Evolutionary conservation across 2,888 invertebrate species (phyloP).

Genomic region (Cyclophora albipunctata): DNA sequence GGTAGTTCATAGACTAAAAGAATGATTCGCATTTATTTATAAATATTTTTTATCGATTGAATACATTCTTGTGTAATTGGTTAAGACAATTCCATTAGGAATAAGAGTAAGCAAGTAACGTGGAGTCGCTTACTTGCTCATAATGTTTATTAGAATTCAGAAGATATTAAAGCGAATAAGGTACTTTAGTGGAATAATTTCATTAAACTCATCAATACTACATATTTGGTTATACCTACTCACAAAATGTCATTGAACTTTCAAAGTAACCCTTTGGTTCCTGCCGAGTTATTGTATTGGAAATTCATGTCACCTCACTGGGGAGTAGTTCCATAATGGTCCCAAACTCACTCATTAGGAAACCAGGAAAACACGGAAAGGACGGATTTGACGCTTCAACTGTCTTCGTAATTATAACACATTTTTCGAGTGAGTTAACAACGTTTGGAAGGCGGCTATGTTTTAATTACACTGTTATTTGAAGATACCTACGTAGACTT

Average conservation of each 20-base stretch:
- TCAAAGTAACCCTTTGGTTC: slow-evolving; percentile 21
- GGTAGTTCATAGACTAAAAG: too few relatives aligned
- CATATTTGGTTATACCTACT: slow-evolving; percentile 7
- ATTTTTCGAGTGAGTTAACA: slow-evolving; percentile 36
- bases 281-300: slow-evolving; percentile 46
- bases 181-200: neutral
- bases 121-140: too few relatives aligned
- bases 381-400: slow-evolving; percentile 45
- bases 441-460: slow-evolving; percentile 9
- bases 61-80: too few relatives aligned
- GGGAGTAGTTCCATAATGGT: slow-evolving; percentile 23
- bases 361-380: slow-evolving; percentile 45
- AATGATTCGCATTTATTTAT: too few relatives aligned
- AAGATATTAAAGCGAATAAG: too few relatives aligned
- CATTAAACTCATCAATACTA: neutral
- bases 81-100: too few relatives aligned
- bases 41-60: too few relatives aligned
- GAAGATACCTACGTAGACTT: too few relatives aligned
- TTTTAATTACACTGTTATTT: neutral
- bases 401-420: slow-evolving; percentile 36
- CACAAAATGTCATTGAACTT: slow-evolving; percentile 21
- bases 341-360: slow-evolving; percentile 41
- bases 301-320: slow-evolving; percentile 46
- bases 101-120: too few relatives aligned
- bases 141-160: too few relatives aligned